These are phyloP conservation scores for Novumbra hubbsi DNA, from an alignment of 2,797 vertebrate species.

Conservation along the genomic window DNA sequence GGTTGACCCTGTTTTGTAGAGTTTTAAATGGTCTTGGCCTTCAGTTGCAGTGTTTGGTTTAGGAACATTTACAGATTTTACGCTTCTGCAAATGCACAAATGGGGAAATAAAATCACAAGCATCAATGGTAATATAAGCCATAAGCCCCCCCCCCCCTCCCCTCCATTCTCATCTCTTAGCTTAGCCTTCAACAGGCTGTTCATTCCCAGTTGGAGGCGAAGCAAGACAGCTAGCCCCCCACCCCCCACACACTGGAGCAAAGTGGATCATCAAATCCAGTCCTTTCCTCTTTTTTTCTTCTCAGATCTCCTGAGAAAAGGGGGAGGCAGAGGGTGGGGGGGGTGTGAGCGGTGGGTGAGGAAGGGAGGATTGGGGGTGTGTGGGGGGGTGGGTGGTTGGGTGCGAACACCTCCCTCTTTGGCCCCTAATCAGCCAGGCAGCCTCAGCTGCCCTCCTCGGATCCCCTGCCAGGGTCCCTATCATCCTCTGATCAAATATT, in stretches of 20 bases:
- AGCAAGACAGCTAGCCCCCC: background rate
- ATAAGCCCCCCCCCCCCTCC: background rate
- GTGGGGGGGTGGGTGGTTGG: background rate
- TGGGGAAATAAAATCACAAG: background rate
- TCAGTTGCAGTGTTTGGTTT: background rate
- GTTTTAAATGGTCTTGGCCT: background rate
- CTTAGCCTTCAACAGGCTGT: background rate
- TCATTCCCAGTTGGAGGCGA: background rate
- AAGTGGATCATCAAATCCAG: background rate
- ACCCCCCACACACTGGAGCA: background rate
- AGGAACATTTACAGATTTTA: background rate
- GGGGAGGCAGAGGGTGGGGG: background rate
- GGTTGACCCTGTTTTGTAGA: background rate
- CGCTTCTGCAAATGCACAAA: background rate
- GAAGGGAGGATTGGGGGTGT: background rate
- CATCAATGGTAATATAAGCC: background rate
- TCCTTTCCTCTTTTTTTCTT: background rate
- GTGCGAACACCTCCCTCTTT: constrained; percentile 6
- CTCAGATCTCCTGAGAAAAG: constrained; percentile 1
- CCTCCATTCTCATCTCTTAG: background rate
- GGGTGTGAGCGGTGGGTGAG: background rate
- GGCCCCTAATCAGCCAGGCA: constrained; percentile 25
- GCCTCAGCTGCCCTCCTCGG: constrained; percentile 65
- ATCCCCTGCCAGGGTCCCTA: constrained; percentile 81
- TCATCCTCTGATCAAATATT: constrained; percentile 89